Conservation (phyloP, 2,797 vertebrate genomes). For the Sphenopsis melanotis region DNA sequence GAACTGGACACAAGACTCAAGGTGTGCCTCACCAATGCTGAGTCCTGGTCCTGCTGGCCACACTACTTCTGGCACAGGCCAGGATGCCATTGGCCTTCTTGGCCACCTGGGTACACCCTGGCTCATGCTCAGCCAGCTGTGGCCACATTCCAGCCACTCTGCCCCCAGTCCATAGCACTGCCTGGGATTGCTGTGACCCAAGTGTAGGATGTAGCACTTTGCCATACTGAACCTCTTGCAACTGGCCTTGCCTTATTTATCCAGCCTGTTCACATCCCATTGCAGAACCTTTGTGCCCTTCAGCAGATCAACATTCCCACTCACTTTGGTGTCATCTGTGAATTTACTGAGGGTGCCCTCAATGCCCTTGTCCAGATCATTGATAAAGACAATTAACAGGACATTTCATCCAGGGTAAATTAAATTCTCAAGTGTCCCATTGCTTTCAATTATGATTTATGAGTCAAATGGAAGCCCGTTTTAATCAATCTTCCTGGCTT, state of each 20-base stretch:
- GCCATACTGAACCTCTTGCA: neutral
- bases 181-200: neutral
- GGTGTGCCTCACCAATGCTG: neutral
- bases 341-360: neutral
- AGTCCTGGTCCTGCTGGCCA: neutral
- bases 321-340: neutral
- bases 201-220: neutral
- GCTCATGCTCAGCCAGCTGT: neutral
- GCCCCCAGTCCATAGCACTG: neutral
- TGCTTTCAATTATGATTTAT: neutral
- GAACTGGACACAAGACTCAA: neutral
- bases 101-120: neutral
- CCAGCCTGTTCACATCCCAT: neutral
- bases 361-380: neutral
- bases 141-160: neutral
- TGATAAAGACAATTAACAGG: neutral
- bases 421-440: neutral
- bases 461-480: neutral
- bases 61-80: neutral
- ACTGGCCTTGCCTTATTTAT: neutral
- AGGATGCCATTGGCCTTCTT: neutral
- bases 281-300: neutral
- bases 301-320: neutral
- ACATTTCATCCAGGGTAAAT: neutral
- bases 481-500: neutral